Base-by-base conservation (phyloP, 2,113 vertebrate species). In the Corythoichthys intestinalis region DNA sequence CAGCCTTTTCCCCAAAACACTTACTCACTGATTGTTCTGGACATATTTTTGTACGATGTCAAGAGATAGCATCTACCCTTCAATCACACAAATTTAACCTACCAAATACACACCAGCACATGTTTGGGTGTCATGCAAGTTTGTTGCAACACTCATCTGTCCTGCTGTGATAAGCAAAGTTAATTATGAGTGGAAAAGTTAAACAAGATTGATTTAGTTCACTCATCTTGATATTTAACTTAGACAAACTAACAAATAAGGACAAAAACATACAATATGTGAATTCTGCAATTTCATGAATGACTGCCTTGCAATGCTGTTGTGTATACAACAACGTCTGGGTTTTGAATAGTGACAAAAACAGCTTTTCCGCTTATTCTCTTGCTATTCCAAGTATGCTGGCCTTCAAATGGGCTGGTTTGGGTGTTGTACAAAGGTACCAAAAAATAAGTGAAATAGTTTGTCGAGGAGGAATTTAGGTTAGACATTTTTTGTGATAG, bases 261-360 rank as follows among this genome's bases (percentile, higher is more conserved):
- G 61, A 80, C 82, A 86, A 66, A 82, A 83, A 88, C 91, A 89
- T 84, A 88, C 78, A 79, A 28, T 28, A 79, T 78, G 89, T 89
- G 86, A 83, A 77, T 90, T 91, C 87, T 91, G 91, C 90, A 92
- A 92, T 93, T 92, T 92, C 91, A 92, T 56, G 86, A 85, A 75
- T 85, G 85, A 70, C 68, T 77, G 85, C 77, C 67, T 86, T 83
- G 88, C 88, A 91, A 91, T 86, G 90, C 90, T 81, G 87, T 84
- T 48, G 72, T 81, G 76, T 85, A 88, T 90, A 88, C 92, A 87
- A 89, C 81, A 86, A 83, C 63, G 67, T 73, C 75, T 77, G 82
- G 70, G 28, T 79, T 80, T 69, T 84, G 90, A 89, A 91, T 90
- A 81, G 82, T 85, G 89, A 91, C 92, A 80, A 86, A 82, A 69